phyloP scores from a whole-genome alignment of 2,113 vertebrate genomes.

The Felis catus region DNA sequence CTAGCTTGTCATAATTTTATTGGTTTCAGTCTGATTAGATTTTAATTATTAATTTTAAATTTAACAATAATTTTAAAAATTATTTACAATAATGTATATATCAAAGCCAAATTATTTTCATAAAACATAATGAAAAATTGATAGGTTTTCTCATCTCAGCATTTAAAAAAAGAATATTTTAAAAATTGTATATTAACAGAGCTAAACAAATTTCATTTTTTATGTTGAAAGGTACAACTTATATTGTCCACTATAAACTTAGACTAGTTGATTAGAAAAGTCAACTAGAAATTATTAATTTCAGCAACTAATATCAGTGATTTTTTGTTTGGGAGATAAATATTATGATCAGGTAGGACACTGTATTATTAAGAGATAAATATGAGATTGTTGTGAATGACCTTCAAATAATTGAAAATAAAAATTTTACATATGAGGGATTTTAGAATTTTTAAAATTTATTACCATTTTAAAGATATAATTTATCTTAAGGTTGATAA shows the following conservation, averaged over 20 bases:
- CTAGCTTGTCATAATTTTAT: neutral
- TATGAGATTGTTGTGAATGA: neutral
- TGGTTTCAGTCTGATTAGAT: neutral
- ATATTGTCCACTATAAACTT: neutral
- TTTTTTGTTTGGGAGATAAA: neutral
- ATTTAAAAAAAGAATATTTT: neutral
- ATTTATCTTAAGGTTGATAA: neutral
- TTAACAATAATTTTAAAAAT: neutral
- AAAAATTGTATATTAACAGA: neutral
- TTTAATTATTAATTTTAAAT: neutral
- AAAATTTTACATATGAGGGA: neutral
- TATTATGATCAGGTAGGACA: neutral
- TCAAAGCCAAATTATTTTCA: neutral
- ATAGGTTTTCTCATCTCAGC: neutral
- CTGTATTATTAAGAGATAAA: neutral
- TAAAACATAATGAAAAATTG: neutral
- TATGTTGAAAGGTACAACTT: neutral
- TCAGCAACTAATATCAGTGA: neutral
- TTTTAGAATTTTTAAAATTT: neutral
- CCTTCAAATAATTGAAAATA: neutral
- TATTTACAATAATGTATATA: neutral
- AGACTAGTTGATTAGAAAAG: neutral
- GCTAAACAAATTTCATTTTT: neutral
- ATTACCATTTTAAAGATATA: neutral
- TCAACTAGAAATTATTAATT: neutral